Evolutionary conservation across 2,797 vertebrate species (phyloP), one percentile per base, ranked within the genome.

Genomic region (Centropyge bicolor): DNA sequence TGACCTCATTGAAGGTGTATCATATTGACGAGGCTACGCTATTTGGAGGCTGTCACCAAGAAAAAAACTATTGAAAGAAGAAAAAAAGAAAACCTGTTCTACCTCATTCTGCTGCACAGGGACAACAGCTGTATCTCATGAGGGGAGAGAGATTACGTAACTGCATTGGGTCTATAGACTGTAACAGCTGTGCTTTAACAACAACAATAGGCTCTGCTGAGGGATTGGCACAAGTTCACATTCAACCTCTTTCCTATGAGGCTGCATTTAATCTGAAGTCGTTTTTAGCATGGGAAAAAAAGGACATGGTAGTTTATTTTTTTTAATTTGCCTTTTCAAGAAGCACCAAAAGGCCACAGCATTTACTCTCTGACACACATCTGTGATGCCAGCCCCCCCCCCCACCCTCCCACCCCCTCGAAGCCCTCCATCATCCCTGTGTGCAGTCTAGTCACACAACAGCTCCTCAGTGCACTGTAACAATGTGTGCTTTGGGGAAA

Each of bases 111-210:
- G 56, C 27, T 78, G 45, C 60, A 69, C 24, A 14, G 51, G 41
- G n/a, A 54, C 1, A 5, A 48, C 80, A 83, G 80, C 67, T 83
- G 74, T 71, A 56, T 75, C 27, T 80, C 62, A 74, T 74, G 81
- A n/a, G 5, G 31, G n/a, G 12, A 61, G 59, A 45, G 22, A 40
- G 46, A 70, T 92, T 90, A 89, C 35, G 65, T 85, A 91, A 93
- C 76, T 54, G 46, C 73, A 62, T 13, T 59, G 68, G 56, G 51
- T 68, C 77, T 76, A 35, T 77, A 72, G 79, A 78, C 62, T 16
- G 38, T 64, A 82, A 89, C 86, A 83, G 77, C 90, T 92, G 90
- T 74, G 74, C 77, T 85, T 66, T 72, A 87, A 84, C 64, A 82
- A 70, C 54, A 85, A 90, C 83, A 85, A 88, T 76, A 54, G 78